Conservation (phyloP, 1,140 invertebrate genomes). For the Pomacea maculata region DNA sequence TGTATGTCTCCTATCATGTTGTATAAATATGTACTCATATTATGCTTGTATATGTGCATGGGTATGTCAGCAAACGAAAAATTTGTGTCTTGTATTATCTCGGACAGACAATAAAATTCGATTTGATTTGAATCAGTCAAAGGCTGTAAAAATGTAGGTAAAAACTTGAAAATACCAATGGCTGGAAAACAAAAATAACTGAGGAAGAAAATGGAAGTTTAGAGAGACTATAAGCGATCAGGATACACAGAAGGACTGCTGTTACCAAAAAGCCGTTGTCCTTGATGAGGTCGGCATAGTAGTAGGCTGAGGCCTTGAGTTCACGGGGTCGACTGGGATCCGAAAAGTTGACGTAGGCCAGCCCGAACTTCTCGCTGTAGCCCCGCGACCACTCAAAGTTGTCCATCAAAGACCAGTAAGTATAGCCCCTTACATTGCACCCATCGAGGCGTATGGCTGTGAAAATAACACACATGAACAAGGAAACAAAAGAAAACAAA, state of each 20-base stretch:
- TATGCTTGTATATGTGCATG: too few relatives aligned
- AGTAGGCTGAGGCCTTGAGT: conserved; percentile 75
- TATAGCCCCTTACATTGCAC: conserved; percentile 75
- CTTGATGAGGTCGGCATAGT: conserved; percentile 44
- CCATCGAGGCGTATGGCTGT: conserved; percentile 69
- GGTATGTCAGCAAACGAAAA: too few relatives aligned
- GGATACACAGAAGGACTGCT: background rate
- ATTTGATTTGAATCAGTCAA: background rate
- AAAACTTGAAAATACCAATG: background rate
- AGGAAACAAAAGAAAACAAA: background rate
- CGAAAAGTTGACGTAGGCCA: conserved; percentile 79
- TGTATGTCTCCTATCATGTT: too few relatives aligned
- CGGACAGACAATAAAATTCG: too few relatives aligned
- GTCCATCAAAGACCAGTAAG: conserved; percentile 80
- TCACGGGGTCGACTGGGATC: conserved; percentile 73
- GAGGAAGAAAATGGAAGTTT: background rate
- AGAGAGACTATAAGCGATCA: background rate
- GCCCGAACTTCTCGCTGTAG: conserved; percentile 74
- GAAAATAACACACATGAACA: background rate
- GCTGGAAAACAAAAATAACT: background rate
- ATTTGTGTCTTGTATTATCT: too few relatives aligned
- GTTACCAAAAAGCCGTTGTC: conserved; percentile 48
- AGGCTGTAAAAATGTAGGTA: background rate
- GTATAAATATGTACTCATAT: too few relatives aligned
- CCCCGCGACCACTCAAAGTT: conserved; percentile 81